A percentile compares a stretch with the other conserved stretches of the same genome.
These are phyloP conservation scores for Liolophura sinensis DNA, from an alignment of 1,140 invertebrate genomes.

Conservation along the genomic window DNA sequence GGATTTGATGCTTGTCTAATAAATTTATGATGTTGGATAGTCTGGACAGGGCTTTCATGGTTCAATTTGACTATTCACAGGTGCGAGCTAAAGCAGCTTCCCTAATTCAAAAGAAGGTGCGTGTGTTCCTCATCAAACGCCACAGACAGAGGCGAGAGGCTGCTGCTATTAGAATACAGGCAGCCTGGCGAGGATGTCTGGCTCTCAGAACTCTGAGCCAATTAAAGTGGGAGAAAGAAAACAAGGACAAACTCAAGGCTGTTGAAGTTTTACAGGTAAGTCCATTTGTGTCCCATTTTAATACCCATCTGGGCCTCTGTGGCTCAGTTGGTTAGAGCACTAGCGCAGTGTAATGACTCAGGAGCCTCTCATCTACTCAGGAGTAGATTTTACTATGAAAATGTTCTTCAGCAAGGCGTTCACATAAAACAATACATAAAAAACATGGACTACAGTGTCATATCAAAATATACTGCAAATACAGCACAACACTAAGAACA, in stretches of 20 bases:
- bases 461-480: too few species aligned
- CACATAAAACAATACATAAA: too few species aligned
- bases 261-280: slow-evolving; percentile 7
- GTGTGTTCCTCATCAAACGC: slow-evolving; percentile 13
- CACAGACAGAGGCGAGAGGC: slow-evolving; percentile 1
- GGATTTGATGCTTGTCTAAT: too few species aligned
- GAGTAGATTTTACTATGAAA: too few species aligned
- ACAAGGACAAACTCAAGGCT: slow-evolving; percentile 8
- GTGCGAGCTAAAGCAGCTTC: slow-evolving; percentile 35
- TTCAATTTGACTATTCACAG: too few species aligned
- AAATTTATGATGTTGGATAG: too few species aligned
- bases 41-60: too few species aligned
- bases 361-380: too few species aligned
- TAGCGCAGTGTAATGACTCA: too few species aligned
- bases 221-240: slow-evolving; percentile 5
- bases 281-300: not conserved
- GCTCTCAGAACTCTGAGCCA: slow-evolving; percentile 10
- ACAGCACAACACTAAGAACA: too few species aligned
- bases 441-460: too few species aligned
- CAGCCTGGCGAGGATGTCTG: slow-evolving; percentile 17
- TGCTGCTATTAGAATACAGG: slow-evolving; percentile 27
- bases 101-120: slow-evolving; percentile 39
- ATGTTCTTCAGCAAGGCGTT: too few species aligned
- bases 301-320: not conserved
- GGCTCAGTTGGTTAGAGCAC: not conserved